Conservation (phyloP, 1,140 invertebrate genomes). For the Micrasema longulum region DNA sequence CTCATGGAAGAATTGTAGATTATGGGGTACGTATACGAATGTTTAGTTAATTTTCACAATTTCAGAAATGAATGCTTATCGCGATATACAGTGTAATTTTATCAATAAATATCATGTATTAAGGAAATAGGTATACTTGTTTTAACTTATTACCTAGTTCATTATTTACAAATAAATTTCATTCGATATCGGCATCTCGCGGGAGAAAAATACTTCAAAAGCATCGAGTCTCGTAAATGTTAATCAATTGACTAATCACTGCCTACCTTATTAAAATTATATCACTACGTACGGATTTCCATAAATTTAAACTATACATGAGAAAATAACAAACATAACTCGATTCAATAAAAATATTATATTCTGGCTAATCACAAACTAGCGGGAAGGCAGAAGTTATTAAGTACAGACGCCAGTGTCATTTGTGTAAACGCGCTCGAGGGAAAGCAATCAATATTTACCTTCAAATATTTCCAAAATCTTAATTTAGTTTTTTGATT, state of each 20-base stretch:
- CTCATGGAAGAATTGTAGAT: conserved; percentile 54
- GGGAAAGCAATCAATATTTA: conserved; percentile 32
- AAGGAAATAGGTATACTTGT: conserved; percentile 55
- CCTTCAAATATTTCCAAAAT: conserved; percentile 53
- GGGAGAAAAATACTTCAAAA: conserved; percentile 54
- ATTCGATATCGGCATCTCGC: conserved; percentile 54
- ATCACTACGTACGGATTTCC: conserved; percentile 46
- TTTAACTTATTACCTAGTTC: conserved; percentile 47
- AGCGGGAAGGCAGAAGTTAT: conserved; percentile 44
- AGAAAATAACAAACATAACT: conserved; percentile 45
- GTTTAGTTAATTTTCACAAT: conserved; percentile 53
- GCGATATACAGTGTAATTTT: conserved; percentile 54
- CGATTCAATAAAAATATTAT: conserved; percentile 24
- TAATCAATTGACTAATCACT: conserved; percentile 55
- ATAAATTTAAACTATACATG: conserved; percentile 51
- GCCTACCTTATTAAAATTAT: conserved; percentile 53
- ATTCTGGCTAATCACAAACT: conserved; percentile 48
- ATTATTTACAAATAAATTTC: conserved; percentile 55
- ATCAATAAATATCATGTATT: conserved; percentile 54
- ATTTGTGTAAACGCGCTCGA: conserved; percentile 8
- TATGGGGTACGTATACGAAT: conserved; percentile 55
- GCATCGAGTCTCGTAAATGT: conserved; percentile 54
- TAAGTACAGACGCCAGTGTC: conserved; percentile 49
- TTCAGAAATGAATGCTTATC: conserved; percentile 45
- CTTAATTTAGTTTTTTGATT: conserved; percentile 53